Base-by-base conservation (phyloP, 2,113 vertebrate genomes). In the Zosterops borbonicus region DNA sequence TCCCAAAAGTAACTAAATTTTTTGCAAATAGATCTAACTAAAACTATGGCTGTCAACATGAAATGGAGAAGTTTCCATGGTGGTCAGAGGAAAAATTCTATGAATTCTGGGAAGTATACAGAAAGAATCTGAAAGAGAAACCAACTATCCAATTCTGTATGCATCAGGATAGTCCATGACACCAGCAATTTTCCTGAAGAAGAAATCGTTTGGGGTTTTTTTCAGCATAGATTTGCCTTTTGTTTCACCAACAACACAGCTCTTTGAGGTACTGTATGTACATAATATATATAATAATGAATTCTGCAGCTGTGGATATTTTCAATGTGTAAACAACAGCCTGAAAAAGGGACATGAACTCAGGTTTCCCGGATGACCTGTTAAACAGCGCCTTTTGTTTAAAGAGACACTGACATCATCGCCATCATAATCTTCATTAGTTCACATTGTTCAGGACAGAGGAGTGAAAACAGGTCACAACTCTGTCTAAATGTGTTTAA, bases 171-270 rank as follows among this genome's bases (percentile, higher is more conserved):
- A 83, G 20, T 33, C 31, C 9, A 9, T 29, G 18, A 28, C 14
- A 79, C 11, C 28, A 46, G 15, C 3, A 64, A 18, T 69, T 69
- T 86, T 64, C 22, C 58, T 90, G 47, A 81, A 77, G 41, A 76
- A 42, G 4, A 91, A 82, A 84, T 12, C 1, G 1, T 59, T 68
- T 13, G 1, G 0, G 3, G 3, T 0, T 55, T 39, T 71, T 53
- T 73, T 44, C 69, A 55, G 41, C 14, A 69, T 14, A 25, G 24
- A 47, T 5, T 58, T 90, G 23, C 7, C 23, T 56, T 55, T 77
- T 81, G 16, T 81, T 80, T 78, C 8, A 42, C 12, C 5, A 37
- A 77, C 22, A 42, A 28, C 21, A 16, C 8, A 47, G 29, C 25
- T 81, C 9, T 25, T 31, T 29, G 35, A 41, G 7, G 8, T 2